Percentiles rank a stretch among this genome's conserved stretches.
phyloP scores from a whole-genome alignment of 2,888 invertebrate species.

The Andrena bicolor region DNA sequence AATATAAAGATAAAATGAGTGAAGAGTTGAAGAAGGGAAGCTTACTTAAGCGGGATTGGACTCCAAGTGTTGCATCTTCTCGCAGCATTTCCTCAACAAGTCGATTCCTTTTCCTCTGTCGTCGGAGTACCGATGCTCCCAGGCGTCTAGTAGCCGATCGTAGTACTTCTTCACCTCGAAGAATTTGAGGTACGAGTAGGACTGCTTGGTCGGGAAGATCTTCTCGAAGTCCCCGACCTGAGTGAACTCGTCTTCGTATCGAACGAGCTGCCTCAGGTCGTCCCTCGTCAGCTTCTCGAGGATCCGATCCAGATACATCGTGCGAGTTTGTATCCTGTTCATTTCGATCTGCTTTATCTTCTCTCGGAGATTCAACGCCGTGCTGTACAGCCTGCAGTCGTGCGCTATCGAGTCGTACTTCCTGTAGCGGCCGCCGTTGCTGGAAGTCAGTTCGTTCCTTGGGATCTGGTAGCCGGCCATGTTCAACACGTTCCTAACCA shows the following conservation, averaged over 20 bases:
- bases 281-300: constrained; percentile 40
- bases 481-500: constrained; percentile 44
- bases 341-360: constrained; percentile 48
- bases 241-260: constrained; percentile 51
- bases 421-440: background rate
- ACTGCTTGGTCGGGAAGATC: constrained; percentile 31
- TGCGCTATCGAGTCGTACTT: constrained; percentile 47
- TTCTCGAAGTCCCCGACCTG: constrained; percentile 40
- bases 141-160: constrained; percentile 51
- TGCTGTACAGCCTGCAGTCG: constrained; percentile 38
- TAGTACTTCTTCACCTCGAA: constrained; percentile 48
- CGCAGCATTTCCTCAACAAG: constrained; percentile 25
- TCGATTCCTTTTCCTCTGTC: constrained; percentile 88
- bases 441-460: constrained; percentile 8
- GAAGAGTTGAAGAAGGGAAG: background rate
- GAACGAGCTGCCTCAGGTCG: constrained; percentile 47
- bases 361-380: constrained; percentile 8
- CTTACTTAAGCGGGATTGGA: background rate
- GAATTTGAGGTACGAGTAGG: constrained; percentile 32
- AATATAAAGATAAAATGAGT: too few species aligned
- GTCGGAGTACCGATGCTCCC: constrained; percentile 68
- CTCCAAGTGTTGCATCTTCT: constrained; percentile 35
- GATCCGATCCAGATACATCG: constrained; percentile 34
- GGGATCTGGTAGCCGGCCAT: constrained; percentile 52
- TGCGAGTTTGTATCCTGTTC: constrained; percentile 28